phyloP scores from a whole-genome alignment of 2,797 vertebrate genomes.

The Sebastes diploproa region DNA sequence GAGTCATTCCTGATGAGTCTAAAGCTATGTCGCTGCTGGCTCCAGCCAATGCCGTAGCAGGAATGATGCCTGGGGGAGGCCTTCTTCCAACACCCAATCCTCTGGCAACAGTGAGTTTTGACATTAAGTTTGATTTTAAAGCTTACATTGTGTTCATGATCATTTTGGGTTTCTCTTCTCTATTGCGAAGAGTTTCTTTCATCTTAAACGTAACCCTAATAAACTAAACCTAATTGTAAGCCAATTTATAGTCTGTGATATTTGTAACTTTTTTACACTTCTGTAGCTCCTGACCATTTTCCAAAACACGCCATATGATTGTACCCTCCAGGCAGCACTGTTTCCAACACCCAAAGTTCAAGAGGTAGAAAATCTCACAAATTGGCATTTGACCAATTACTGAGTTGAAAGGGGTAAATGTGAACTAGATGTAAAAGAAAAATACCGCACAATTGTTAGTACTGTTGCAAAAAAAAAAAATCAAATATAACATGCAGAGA shows the following conservation, averaged over 20 bases:
- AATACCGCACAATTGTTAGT: too few relatives aligned
- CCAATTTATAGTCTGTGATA: not conserved
- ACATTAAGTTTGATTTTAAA: not conserved
- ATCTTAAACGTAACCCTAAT: not conserved
- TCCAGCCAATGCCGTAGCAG: constrained; percentile 99
- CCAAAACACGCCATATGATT: not conserved
- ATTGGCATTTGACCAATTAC: not conserved
- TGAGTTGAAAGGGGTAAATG: not conserved
- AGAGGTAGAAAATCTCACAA: not conserved
- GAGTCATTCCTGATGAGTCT: constrained; percentile 99
- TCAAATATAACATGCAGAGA: too few relatives aligned
- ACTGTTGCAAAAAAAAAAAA: too few relatives aligned
- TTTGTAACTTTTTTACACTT: not conserved
- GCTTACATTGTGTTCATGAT: not conserved
- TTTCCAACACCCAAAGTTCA: not conserved
- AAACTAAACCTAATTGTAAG: not conserved
- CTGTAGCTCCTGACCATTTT: too few relatives aligned
- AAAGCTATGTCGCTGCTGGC: constrained; percentile 99
- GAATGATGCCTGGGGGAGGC: constrained; percentile 97
- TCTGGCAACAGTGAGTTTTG: constrained; percentile 87
- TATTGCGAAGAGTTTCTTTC: not conserved
- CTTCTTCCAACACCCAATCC: constrained; percentile 98
- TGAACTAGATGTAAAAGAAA: not conserved
- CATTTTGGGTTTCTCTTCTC: not conserved
- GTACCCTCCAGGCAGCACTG: not conserved